Evolutionary conservation across 1,140 invertebrate genomes (phyloP).

Genomic region (Pararge aegeria): DNA sequence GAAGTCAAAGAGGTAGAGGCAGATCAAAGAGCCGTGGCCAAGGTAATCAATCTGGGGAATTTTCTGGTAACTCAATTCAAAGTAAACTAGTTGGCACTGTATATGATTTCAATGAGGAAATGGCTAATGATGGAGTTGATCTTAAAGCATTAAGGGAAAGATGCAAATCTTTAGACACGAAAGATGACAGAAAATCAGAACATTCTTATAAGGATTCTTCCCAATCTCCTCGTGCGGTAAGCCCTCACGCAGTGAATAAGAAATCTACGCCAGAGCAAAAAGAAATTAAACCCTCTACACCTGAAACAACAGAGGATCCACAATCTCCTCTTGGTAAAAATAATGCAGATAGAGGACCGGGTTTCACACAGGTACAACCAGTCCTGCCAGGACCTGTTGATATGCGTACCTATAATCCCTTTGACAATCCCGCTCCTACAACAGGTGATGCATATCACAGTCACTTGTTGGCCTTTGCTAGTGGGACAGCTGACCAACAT

Average conservation of each 20-base stretch:
- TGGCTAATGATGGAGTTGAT: constrained; percentile 88
- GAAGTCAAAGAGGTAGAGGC: constrained; percentile 82
- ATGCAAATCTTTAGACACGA: constrained; percentile 85
- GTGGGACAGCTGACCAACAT: constrained; percentile 83
- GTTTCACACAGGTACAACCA: constrained; percentile 83
- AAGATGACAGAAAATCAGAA: constrained; percentile 83
- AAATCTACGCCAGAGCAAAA: constrained; percentile 46
- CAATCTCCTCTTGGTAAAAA: constrained; percentile 45
- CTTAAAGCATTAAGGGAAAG: constrained; percentile 89
- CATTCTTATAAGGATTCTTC: constrained; percentile 80
- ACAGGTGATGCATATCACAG: constrained; percentile 76
- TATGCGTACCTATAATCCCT: constrained; percentile 90
- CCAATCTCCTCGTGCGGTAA: constrained; percentile 80
- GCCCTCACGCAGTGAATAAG: constrained; percentile 67
- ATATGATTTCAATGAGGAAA: constrained; percentile 92
- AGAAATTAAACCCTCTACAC: constrained; percentile 49
- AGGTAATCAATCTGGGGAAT: constrained; percentile 59
- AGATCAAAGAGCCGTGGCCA: constrained; percentile 86
- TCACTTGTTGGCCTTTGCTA: constrained; percentile 84
- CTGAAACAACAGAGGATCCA: constrained; percentile 43
- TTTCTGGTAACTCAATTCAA: constrained; percentile 80
- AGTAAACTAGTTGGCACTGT: constrained; percentile 92
- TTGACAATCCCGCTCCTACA: constrained; percentile 55
- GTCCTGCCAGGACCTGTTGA: constrained; percentile 91
- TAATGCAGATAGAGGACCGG: constrained; percentile 42